A percentile compares a stretch with the other conserved stretches of the same genome.
Conservation (phyloP, 2,797 vertebrate species). For the Arrhamphus sclerolepis region DNA sequence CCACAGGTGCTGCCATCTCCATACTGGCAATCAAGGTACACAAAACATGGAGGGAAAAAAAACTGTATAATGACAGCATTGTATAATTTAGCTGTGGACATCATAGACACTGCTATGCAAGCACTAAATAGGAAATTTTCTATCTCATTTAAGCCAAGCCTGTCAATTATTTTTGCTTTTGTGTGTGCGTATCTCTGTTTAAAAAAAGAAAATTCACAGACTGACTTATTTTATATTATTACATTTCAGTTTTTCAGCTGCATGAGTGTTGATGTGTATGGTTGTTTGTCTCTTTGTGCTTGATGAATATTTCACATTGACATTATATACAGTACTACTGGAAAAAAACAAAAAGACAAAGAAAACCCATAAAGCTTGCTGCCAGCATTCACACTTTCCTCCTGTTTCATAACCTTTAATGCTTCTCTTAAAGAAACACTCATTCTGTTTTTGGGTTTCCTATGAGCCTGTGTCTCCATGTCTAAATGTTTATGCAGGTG, state of each 20-base stretch:
- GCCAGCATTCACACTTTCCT: constrained; percentile 1
- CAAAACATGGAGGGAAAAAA: background rate
- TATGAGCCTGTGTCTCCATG: background rate
- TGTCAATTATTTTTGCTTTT: too few species aligned
- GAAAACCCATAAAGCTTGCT: background rate
- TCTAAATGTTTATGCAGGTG: constrained; percentile 10
- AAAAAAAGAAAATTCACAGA: background rate
- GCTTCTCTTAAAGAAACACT: constrained; percentile 13
- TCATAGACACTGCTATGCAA: background rate
- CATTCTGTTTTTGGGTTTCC: constrained; percentile 16
- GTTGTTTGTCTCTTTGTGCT: background rate
- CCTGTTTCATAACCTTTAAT: constrained; percentile 2
- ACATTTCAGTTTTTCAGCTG: background rate
- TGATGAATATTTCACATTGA: background rate
- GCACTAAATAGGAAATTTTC: background rate
- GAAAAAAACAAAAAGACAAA: too few species aligned
- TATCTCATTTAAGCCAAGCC: background rate
- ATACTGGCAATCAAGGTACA: constrained; percentile 23
- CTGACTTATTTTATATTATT: background rate
- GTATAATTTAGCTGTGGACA: background rate
- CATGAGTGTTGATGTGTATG: background rate
- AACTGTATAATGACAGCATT: background rate
- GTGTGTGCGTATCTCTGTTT: background rate
- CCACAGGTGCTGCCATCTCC: constrained; percentile 56
- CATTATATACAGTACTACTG: background rate